These are phyloP conservation scores for Polypterus senegalus DNA, from an alignment of 2,113 vertebrate species.

Conservation along the genomic window DNA sequence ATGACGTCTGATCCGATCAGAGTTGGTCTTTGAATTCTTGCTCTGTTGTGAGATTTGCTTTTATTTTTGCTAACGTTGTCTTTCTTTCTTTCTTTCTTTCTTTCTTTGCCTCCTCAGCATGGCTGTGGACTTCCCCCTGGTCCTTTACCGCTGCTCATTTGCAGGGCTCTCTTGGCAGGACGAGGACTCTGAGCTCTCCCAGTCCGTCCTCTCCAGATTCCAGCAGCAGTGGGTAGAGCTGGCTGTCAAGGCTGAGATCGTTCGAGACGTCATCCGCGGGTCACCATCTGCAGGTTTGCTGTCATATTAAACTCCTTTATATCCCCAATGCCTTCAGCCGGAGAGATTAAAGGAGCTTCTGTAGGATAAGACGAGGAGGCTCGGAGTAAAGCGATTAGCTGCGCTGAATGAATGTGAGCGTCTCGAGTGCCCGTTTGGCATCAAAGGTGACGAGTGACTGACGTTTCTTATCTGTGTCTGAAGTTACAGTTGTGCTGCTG, in stretches of 20 bases:
- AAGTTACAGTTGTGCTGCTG: no score
- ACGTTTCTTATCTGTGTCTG: no score
- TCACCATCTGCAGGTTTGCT: constrained; percentile 35
- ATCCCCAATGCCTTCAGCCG: no score
- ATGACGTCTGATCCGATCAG: neutral
- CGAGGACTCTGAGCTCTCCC: constrained; percentile 53
- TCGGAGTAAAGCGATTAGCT: no score
- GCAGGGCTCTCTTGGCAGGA: constrained; percentile 61
- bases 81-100: neutral
- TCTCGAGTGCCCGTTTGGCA: no score
- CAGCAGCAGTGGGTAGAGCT: constrained; percentile 79
- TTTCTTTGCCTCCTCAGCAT: constrained; percentile 52
- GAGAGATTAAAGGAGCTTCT: no score
- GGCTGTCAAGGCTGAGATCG: constrained; percentile 59
- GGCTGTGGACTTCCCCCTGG: constrained; percentile 84
- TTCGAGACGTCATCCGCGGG: constrained; percentile 65
- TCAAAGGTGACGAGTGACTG: no score
- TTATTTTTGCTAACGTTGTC: neutral
- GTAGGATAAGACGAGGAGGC: no score
- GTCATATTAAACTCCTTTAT: no score
- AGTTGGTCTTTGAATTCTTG: neutral
- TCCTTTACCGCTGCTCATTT: constrained; percentile 75
- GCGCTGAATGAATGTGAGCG: no score
- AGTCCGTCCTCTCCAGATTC: constrained; percentile 55
- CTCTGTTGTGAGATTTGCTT: neutral